phyloP scores from a whole-genome alignment of 2,888 invertebrate genomes.

The Pemphredon lugubris region DNA sequence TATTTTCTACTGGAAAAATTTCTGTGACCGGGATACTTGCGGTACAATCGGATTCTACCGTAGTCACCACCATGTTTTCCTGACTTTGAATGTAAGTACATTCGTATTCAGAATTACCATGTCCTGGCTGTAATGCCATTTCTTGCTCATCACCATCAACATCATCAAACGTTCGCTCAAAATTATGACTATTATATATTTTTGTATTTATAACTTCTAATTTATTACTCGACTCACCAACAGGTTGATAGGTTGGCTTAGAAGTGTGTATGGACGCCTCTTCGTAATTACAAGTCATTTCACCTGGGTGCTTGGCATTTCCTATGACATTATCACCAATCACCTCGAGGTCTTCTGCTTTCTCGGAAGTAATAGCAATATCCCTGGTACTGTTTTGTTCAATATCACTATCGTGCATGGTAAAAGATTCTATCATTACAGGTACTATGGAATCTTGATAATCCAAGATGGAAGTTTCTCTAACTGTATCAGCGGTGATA shows the following conservation, averaged over 20 bases:
- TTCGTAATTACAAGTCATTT: constrained; percentile 70
- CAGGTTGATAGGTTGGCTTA: background rate
- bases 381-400: constrained; percentile 24
- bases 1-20: background rate
- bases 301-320: constrained; percentile 51
- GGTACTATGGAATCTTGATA: constrained; percentile 19
- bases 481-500: constrained; percentile 9
- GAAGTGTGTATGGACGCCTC: constrained; percentile 67
- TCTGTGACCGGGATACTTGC: background rate
- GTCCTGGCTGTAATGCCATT: constrained; percentile 21
- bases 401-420: background rate
- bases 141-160: constrained; percentile 50
- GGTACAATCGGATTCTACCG: constrained; percentile 59
- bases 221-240: constrained; percentile 3
- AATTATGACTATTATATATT: constrained; percentile 6
- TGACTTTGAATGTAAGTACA: constrained; percentile 65
- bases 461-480: constrained; percentile 5
- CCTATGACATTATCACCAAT: constrained; percentile 29
- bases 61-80: constrained; percentile 61
- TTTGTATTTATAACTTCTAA: too few relatives aligned
- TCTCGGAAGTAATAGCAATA: background rate
- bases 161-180: constrained; percentile 70
- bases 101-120: constrained; percentile 62
- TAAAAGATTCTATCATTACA: constrained; percentile 2
- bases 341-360: constrained; percentile 8